phyloP scores from a whole-genome alignment of 2,888 invertebrate genomes.

The Malacosoma neustria region DNA sequence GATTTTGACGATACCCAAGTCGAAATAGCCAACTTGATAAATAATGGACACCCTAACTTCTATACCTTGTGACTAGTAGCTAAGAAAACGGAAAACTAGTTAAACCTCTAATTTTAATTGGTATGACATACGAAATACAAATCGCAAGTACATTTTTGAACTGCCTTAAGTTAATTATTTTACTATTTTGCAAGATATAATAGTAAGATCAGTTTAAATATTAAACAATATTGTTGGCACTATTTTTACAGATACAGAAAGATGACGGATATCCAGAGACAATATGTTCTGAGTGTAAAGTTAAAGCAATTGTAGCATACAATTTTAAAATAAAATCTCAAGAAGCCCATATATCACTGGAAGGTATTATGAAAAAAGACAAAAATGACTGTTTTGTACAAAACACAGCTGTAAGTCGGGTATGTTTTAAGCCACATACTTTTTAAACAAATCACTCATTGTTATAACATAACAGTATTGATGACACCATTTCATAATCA shows the following conservation, averaged over 20 bases:
- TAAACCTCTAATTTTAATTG: neutral
- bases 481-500: too few species aligned
- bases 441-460: too few species aligned
- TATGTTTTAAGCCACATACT: too few species aligned
- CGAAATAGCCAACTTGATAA: too few species aligned
- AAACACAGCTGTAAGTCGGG: slow-evolving; percentile 8
- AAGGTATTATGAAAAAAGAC: slow-evolving; percentile 33
- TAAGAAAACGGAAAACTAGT: too few species aligned
- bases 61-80: too few species aligned
- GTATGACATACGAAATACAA: neutral
- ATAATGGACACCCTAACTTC: too few species aligned
- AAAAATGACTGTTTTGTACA: slow-evolving; percentile 14
- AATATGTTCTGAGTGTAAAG: slow-evolving; percentile 49
- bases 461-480: too few species aligned
- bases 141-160: neutral
- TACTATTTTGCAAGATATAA: neutral
- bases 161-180: neutral
- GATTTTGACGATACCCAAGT: too few species aligned
- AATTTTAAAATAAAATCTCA: slow-evolving; percentile 51
- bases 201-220: too few species aligned
- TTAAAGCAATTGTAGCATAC: slow-evolving; percentile 48
- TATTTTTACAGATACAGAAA: slow-evolving; percentile 38
- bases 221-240: too few species aligned
- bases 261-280: slow-evolving; percentile 55
- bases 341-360: slow-evolving; percentile 41